Percentiles rank a stretch among this genome's conserved stretches.
Conservation (phyloP, 2,113 vertebrate genomes). For the Actinemys pallida region DNA sequence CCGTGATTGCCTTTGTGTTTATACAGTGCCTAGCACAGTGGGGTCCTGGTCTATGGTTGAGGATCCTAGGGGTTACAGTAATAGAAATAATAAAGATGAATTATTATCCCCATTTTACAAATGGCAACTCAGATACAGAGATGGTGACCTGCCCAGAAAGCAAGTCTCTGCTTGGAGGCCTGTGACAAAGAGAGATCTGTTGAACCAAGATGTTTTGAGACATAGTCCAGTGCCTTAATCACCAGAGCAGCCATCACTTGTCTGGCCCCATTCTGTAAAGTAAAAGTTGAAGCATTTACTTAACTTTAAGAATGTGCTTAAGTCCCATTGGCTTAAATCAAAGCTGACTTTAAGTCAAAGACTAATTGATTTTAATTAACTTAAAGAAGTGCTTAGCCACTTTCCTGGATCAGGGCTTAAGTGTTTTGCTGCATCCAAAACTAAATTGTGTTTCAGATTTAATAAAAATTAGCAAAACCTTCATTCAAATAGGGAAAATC, state of each 20-base stretch:
- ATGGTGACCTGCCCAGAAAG: background rate
- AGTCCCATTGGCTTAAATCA: background rate
- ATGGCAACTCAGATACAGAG: background rate
- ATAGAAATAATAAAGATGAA: background rate
- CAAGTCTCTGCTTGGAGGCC: background rate
- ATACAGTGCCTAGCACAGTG: background rate
- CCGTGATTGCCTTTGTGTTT: background rate
- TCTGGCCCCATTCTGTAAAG: background rate
- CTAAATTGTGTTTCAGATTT: fast-evolving
- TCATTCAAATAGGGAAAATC: background rate
- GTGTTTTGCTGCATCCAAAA: background rate
- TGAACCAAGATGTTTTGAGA: background rate
- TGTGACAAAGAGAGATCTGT: background rate
- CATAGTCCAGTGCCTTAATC: background rate
- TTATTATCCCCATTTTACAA: background rate
- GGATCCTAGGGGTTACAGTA: background rate
- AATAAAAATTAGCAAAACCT: background rate
- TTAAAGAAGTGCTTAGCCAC: background rate
- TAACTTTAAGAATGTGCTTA: background rate
- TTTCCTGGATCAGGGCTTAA: background rate
- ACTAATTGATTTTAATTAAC: background rate
- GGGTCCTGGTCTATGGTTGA: background rate
- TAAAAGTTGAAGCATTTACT: background rate
- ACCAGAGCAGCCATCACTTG: background rate
- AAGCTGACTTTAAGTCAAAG: background rate